Conservation (phyloP, 2,797 vertebrate species). For the Chanos chanos region DNA sequence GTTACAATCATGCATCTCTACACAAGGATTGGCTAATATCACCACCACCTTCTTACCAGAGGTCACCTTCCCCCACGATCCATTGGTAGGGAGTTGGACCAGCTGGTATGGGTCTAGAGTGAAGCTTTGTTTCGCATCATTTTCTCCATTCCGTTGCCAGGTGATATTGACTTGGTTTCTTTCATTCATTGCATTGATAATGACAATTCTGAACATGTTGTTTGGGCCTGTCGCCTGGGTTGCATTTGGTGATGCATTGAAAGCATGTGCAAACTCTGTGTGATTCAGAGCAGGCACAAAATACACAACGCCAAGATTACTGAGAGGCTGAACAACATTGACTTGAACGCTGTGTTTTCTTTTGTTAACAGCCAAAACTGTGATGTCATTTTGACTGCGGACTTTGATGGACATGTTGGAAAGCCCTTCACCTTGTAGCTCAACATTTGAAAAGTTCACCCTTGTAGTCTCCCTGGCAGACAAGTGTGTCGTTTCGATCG, state of each 20-base stretch:
- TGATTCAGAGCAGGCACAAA: constrained; percentile 47
- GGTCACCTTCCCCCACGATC: rapidly evolving
- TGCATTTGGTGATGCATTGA: rapidly evolving
- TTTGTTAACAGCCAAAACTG: constrained; percentile 29
- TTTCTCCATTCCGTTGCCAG: rapidly evolving
- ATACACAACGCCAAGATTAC: constrained; percentile 48
- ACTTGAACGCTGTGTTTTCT: constrained; percentile 53
- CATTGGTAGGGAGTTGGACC: constrained; percentile 22
- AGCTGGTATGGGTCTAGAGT: background rate
- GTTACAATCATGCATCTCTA: constrained; percentile 31
- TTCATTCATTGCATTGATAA: constrained; percentile 42
- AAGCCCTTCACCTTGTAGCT: background rate
- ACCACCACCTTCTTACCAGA: constrained; percentile 21
- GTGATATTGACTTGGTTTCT: constrained; percentile 19
- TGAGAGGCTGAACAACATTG: constrained; percentile 39
- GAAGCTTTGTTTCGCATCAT: rapidly evolving
- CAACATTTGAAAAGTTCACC: rapidly evolving
- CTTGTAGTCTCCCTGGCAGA: rapidly evolving
- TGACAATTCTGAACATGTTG: constrained; percentile 53
- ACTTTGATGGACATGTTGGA: constrained; percentile 22
- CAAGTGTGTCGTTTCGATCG: rapidly evolving
- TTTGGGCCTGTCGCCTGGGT: background rate
- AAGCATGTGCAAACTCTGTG: rapidly evolving
- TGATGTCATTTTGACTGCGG: constrained; percentile 35
- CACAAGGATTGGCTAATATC: constrained; percentile 59